Conservation (phyloP, 2,888 invertebrate species). For the Tryphoninae sp. region DNA sequence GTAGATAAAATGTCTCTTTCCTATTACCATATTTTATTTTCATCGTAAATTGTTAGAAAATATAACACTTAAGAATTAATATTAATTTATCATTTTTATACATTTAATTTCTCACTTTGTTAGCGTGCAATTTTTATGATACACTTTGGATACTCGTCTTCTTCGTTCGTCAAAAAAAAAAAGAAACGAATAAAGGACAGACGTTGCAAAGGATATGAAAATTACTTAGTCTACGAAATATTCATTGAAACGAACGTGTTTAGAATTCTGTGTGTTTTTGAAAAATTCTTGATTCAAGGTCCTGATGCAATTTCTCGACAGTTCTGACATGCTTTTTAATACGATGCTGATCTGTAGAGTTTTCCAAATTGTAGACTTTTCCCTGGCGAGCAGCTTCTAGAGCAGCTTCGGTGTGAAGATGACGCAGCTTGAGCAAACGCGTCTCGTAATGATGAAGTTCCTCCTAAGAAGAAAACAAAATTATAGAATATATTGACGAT, state of each 20-base stretch:
- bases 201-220: background rate
- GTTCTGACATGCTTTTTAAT: slow-evolving; percentile 93
- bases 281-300: slow-evolving; percentile 90
- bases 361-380: slow-evolving; percentile 82
- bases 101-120: background rate
- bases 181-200: background rate
- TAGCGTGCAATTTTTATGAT: background rate
- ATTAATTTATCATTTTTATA: slow-evolving; percentile 19
- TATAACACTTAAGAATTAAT: slow-evolving; percentile 37
- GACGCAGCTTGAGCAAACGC: slow-evolving; percentile 90
- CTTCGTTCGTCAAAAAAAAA: background rate
- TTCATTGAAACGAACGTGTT: slow-evolving; percentile 64
- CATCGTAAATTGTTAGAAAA: slow-evolving; percentile 48
- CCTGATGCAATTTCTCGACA: slow-evolving; percentile 92
- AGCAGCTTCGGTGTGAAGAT: slow-evolving; percentile 91
- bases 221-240: too few species aligned
- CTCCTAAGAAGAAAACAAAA: slow-evolving; percentile 82
- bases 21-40: slow-evolving; percentile 37
- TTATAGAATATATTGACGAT: slow-evolving; percentile 37
- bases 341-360: slow-evolving; percentile 83
- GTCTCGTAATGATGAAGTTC: slow-evolving; percentile 95
- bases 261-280: slow-evolving; percentile 90
- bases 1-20: background rate
- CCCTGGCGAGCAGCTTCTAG: slow-evolving; percentile 86
- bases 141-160: slow-evolving; percentile 2